Percentiles rank a stretch among this genome's conserved stretches.
These are phyloP conservation scores for Colletes collaris DNA, from an alignment of 2,888 invertebrate genomes.

Conservation along the genomic window DNA sequence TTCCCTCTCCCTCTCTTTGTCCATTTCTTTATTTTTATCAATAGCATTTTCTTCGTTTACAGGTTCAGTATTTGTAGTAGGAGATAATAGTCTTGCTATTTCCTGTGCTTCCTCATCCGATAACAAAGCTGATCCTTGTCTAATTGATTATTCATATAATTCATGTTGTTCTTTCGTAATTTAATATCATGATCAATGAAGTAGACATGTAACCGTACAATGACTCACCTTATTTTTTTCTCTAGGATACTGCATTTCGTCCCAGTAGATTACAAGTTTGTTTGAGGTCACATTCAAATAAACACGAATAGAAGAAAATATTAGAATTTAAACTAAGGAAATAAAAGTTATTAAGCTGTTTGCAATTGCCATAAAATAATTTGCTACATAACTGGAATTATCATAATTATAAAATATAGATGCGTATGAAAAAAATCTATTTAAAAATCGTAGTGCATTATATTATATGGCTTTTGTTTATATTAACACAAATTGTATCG, in stretches of 20 bases:
- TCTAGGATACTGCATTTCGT: conserved; percentile 89
- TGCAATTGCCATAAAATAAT: conserved; percentile 48
- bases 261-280: conserved; percentile 34
- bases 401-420: conserved; percentile 24
- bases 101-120: conserved; percentile 96
- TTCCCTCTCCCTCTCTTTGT: conserved; percentile 83
- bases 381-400: conserved; percentile 34
- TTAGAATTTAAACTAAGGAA: conserved; percentile 65
- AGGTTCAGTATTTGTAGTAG: conserved; percentile 76
- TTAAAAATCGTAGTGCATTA: conserved; percentile 10
- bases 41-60: conserved; percentile 72
- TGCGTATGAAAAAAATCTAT: conserved; percentile 22
- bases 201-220: conserved; percentile 26
- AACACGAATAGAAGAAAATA: conserved; percentile 57
- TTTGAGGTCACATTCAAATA: conserved; percentile 59
- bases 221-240: conserved; percentile 92
- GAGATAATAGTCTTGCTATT: conserved; percentile 91
- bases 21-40: conserved; percentile 84
- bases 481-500: neutral
- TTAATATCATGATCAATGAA: conserved; percentile 32
- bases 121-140: conserved; percentile 90
- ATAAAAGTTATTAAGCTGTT: conserved; percentile 56
- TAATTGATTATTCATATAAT: conserved; percentile 79
- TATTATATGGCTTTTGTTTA: neutral
- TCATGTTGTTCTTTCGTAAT: conserved; percentile 28